Conservation (phyloP, 2,797 vertebrate species). For the Phalanger gymnotis region DNA sequence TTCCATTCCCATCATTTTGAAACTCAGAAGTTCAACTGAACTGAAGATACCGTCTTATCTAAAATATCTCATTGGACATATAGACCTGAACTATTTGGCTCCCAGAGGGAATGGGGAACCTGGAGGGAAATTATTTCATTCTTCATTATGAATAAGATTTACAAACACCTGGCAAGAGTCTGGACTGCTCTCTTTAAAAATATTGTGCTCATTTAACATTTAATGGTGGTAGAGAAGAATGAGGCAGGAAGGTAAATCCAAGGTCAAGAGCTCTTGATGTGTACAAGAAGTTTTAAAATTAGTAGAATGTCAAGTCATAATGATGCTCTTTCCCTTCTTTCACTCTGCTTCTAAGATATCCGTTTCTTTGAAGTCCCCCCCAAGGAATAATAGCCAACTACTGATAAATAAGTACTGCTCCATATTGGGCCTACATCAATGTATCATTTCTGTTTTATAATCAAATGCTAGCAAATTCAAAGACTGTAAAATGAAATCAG, state of each 20-base stretch:
- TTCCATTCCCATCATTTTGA: rapidly evolving
- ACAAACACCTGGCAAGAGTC: background rate
- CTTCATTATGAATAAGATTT: background rate
- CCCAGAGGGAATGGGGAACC: background rate
- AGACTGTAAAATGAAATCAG: too few species aligned
- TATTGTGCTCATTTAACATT: background rate
- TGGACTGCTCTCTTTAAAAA: background rate
- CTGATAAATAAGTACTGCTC: background rate
- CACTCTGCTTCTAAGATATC: background rate
- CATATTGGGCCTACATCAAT: background rate
- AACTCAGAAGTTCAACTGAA: background rate
- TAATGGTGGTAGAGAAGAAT: background rate
- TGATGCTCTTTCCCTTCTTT: background rate
- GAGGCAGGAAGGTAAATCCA: background rate
- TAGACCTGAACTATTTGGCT: rapidly evolving
- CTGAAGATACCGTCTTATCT: background rate
- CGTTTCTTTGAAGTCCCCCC: background rate
- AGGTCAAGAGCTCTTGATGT: background rate
- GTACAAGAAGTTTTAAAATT: background rate
- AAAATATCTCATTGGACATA: background rate
- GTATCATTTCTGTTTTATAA: too few species aligned
- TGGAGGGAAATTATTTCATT: background rate
- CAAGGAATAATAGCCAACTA: background rate
- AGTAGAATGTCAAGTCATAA: background rate
- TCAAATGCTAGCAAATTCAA: too few species aligned